Evolutionary conservation across 2,797 vertebrate genomes (phyloP).

Genomic region (Falco columbarius): DNA sequence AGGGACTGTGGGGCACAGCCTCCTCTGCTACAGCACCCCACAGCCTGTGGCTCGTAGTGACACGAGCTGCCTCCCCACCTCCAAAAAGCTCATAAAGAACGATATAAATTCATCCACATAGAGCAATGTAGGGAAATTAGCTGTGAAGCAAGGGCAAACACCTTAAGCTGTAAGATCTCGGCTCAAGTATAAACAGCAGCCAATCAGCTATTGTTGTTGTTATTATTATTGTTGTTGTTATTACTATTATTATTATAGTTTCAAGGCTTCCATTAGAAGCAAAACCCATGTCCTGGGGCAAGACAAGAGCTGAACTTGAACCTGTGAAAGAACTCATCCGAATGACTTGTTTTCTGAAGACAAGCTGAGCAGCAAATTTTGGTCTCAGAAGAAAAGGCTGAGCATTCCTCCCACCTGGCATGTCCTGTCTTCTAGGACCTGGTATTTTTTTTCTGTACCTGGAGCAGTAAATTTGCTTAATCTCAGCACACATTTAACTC

Average conservation of each 20-base stretch:
- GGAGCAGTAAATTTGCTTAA: not conserved
- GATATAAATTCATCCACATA: not conserved
- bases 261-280: not conserved
- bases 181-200: not conserved
- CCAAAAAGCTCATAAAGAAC: not conserved
- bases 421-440: not conserved
- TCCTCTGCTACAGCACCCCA: not conserved
- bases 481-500: not conserved
- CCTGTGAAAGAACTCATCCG: not conserved
- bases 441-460: not conserved
- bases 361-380: not conserved
- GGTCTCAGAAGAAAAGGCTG: not conserved
- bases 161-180: not conserved
- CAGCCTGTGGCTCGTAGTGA: not conserved
- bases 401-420: not conserved
- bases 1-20: fast-evolving
- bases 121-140: not conserved
- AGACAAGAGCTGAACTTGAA: not conserved
- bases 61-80: not conserved
- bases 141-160: not conserved
- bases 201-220: not conserved
- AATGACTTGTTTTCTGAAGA: not conserved
- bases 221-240: not conserved
- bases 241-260: not conserved
- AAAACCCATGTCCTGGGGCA: not conserved